These are phyloP conservation scores for Abrostola triplasia DNA, from an alignment of 2,888 invertebrate genomes.

Conservation along the genomic window DNA sequence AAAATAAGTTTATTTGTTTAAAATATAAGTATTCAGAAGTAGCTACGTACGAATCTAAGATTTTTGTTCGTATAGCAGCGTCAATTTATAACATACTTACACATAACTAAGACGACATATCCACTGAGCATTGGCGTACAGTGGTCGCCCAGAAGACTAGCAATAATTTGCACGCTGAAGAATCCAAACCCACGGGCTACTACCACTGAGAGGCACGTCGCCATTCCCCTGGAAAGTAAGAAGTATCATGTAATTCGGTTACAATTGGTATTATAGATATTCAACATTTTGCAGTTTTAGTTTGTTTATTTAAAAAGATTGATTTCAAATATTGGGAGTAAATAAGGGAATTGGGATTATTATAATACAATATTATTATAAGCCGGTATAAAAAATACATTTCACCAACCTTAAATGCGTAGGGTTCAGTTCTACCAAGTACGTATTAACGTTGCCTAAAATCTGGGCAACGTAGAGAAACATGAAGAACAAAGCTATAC, in stretches of 20 bases:
- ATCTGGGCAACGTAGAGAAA: constrained; percentile 76
- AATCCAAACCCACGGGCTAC: constrained; percentile 80
- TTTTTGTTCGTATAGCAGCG: too few species aligned
- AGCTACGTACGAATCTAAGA: too few species aligned
- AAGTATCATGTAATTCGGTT: too few species aligned
- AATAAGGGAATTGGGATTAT: not conserved
- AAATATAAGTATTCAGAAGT: too few species aligned
- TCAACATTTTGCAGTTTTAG: too few species aligned
- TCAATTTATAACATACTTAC: constrained; percentile 58
- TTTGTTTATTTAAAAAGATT: too few species aligned
- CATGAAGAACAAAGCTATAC: constrained; percentile 73
- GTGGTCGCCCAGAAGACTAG: constrained; percentile 66
- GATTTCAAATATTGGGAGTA: too few species aligned
- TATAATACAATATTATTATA: not conserved
- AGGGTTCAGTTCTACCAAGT: constrained; percentile 79
- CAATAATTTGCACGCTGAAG: constrained; percentile 79
- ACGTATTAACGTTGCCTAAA: constrained; percentile 77
- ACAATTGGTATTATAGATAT: too few species aligned
- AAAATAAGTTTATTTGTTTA: too few species aligned
- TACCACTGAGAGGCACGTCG: constrained; percentile 79
- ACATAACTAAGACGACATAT: constrained; percentile 68
- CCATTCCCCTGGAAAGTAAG: constrained; percentile 73
- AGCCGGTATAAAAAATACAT: not conserved
- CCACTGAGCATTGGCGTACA: constrained; percentile 74
- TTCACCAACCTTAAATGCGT: constrained; percentile 74